Evolutionary conservation across 2,113 vertebrate genomes (phyloP), one percentile per base, ranked within the genome.

Genomic region (Mola mola): DNA sequence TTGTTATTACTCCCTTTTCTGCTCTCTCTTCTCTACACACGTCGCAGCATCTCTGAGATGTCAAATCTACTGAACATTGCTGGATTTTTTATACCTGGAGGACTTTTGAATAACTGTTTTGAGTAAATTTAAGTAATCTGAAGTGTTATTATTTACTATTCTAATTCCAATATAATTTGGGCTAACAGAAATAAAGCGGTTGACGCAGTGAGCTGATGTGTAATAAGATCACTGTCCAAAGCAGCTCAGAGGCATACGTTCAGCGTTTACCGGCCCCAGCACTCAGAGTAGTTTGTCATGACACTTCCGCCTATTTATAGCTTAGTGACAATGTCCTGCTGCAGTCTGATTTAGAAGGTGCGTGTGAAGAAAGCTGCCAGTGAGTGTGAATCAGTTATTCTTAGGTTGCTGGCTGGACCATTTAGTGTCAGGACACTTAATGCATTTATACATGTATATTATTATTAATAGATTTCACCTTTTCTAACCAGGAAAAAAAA

Each of bases 221-320:
- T 78, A 80, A 82, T 69, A 28, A 82, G 75, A 78, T 85, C 73
- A 82, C 59, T 53, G 31, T 42, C 47, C 25, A 70, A 82, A 73
- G 59, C 64, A 29, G 74, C 66, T 74, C 58, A 61, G 76, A 47
- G 34, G 22, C 46, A 40, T 70, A 37, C 6, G 2, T 59, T 71
- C 65, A 13, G 25, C 40, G 67, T 43, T 75, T 68, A 78, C 26
- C 70, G 71, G 64, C 52, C 34, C 25, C 4, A 22, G 65, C 44
- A 31, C 55, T 79, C 29, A 66, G 50, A 55, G 61, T 52, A 63
- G 61, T 40, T 60, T 41, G 41, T 31, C 49, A 43, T 62, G 75
- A 38, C 61, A 66, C 38, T 26, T 42, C 17, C 16, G 36, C 13
- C 66, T 78, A 87, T 81, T 79, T 86, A 66, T 82, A 84, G 31